phyloP scores from a whole-genome alignment of 2,113 vertebrate genomes.

The Micromys minutus region DNA sequence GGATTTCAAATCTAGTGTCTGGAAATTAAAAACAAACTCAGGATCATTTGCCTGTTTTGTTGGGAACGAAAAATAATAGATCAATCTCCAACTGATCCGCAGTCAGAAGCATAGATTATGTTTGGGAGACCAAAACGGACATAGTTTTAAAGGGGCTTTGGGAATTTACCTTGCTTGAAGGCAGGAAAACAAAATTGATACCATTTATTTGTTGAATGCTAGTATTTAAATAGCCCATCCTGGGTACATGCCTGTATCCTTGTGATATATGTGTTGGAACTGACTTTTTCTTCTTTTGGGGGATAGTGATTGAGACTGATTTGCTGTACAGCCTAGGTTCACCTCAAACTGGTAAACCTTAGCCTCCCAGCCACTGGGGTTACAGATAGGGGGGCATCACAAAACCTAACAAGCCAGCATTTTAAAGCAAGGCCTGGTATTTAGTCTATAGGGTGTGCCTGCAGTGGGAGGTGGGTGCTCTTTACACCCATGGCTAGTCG shows the following conservation, averaged over 20 bases:
- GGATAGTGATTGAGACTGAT: background rate
- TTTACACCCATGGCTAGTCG: background rate
- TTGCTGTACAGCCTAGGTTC: background rate
- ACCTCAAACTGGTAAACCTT: background rate
- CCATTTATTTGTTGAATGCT: constrained; percentile 24
- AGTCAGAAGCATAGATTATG: constrained; percentile 42
- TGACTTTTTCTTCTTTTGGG: background rate
- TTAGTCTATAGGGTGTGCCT: background rate
- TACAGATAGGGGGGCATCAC: background rate
- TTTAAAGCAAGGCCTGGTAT: background rate
- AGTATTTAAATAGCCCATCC: background rate
- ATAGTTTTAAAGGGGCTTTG: constrained; percentile 33
- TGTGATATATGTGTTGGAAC: constrained; percentile 12
- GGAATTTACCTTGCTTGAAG: constrained; percentile 17
- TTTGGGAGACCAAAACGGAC: background rate
- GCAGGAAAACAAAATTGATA: constrained; percentile 24
- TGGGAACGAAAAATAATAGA: constrained; percentile 35
- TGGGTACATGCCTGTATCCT: background rate
- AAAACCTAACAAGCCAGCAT: background rate
- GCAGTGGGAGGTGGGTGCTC: no score
- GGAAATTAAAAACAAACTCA: constrained; percentile 38
- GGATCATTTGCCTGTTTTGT: constrained; percentile 21
- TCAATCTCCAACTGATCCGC: background rate
- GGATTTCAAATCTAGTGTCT: constrained; percentile 35
- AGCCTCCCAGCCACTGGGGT: background rate